These are phyloP conservation scores for Syngnathus rostellatus DNA, from an alignment of 2,797 vertebrate species.

Conservation along the genomic window DNA sequence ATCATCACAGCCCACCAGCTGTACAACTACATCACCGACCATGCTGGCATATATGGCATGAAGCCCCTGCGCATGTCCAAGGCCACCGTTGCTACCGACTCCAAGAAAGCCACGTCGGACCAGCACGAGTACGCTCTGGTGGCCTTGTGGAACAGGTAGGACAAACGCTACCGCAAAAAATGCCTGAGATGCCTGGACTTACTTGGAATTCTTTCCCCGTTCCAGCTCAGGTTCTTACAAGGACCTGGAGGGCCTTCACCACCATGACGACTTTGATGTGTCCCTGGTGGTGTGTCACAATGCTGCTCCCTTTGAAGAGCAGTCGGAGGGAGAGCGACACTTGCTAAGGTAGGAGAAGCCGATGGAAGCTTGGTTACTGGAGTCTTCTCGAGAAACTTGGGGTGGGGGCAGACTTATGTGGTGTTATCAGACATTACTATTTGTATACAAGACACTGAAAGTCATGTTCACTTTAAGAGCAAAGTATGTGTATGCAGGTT, in stretches of 20 bases:
- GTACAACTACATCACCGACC: slow-evolving; percentile 97
- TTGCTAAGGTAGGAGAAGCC: slow-evolving; percentile 74
- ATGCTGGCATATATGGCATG: slow-evolving; percentile 90
- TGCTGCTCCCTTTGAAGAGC: slow-evolving; percentile 89
- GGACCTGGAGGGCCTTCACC: slow-evolving; percentile 87
- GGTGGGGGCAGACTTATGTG: too few species aligned
- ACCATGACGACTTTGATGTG: slow-evolving; percentile 95
- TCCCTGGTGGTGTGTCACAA: slow-evolving; percentile 92
- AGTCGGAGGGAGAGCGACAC: slow-evolving; percentile 88
- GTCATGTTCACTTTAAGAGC: background rate
- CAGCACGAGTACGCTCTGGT: slow-evolving; percentile 92
- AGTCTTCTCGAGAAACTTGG: background rate
- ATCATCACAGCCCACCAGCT: slow-evolving; percentile 95
- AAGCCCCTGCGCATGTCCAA: slow-evolving; percentile 93
- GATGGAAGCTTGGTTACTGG: too few species aligned
- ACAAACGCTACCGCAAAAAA: accelerated
- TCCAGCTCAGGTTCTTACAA: slow-evolving; percentile 72
- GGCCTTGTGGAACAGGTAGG: slow-evolving; percentile 91
- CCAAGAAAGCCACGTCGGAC: slow-evolving; percentile 77
- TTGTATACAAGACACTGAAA: background rate
- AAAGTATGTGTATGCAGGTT: slow-evolving; percentile 62
- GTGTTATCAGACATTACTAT: background rate
- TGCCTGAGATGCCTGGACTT: too few species aligned
- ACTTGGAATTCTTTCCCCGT: background rate
- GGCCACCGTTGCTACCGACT: slow-evolving; percentile 54